phyloP scores from a whole-genome alignment of 2,797 vertebrate species.

The Cyprinodon diabolis region DNA sequence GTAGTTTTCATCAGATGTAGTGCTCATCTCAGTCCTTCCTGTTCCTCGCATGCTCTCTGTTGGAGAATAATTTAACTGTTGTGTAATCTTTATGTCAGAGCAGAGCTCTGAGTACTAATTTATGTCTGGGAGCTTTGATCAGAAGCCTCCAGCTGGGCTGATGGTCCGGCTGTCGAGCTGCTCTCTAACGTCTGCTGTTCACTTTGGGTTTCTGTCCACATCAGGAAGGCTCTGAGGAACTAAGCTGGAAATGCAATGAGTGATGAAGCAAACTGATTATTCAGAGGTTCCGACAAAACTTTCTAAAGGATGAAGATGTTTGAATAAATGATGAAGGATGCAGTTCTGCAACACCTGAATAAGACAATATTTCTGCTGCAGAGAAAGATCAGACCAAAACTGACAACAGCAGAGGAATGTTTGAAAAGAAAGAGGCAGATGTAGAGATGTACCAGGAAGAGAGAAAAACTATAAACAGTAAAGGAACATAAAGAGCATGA shows the following conservation, averaged over 20 bases:
- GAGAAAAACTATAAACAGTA: background rate
- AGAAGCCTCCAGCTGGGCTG: slow-evolving; percentile 18
- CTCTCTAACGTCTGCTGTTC: background rate
- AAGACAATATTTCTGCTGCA: background rate
- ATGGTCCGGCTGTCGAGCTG: background rate
- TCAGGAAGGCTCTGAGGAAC: background rate
- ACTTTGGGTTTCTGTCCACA: background rate
- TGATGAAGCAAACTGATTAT: background rate
- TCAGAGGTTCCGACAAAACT: background rate
- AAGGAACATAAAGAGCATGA: too few relatives aligned
- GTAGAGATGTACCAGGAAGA: background rate
- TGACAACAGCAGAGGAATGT: background rate
- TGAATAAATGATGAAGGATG: slow-evolving; percentile 1
- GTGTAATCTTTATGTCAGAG: background rate
- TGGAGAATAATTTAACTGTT: background rate
- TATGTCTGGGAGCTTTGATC: slow-evolving; percentile 12
- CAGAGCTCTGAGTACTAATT: background rate
- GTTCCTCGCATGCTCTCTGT: background rate
- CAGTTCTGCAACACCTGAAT: background rate
- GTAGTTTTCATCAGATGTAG: too few relatives aligned
- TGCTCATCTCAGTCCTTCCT: background rate
- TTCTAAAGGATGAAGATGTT: background rate
- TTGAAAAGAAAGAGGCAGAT: too few relatives aligned
- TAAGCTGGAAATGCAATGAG: background rate
- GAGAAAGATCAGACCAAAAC: background rate